Percentiles rank a stretch among this genome's conserved stretches.
Evolutionary conservation across 2,113 vertebrate genomes (phyloP).

Genomic region (Leucosticte australis): DNA sequence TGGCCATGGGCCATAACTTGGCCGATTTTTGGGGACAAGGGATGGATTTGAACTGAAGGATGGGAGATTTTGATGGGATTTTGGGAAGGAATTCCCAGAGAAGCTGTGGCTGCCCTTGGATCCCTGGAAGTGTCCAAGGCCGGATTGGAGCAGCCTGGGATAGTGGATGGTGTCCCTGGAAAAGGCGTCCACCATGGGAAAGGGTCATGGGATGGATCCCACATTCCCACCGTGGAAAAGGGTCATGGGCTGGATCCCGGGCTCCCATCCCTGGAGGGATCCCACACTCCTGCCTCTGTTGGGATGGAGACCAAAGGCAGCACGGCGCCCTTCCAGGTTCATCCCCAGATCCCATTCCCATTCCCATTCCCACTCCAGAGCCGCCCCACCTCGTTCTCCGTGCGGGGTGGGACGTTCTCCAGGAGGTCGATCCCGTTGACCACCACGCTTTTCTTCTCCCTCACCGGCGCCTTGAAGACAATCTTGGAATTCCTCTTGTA

Average conservation of each 20-base stretch:
- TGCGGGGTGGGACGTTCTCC: constrained; percentile 93
- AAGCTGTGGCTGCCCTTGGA: neutral
- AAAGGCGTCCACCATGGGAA: neutral
- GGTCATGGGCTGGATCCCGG: neutral
- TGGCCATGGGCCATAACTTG: fast-evolving
- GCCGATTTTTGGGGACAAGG: neutral
- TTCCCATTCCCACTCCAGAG: fast-evolving
- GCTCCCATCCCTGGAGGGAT: neutral
- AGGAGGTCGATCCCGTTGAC: constrained; percentile 95
- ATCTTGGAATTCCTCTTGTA: constrained; percentile 85
- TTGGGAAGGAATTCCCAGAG: neutral
- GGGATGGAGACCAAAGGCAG: neutral
- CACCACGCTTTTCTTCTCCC: constrained; percentile 90
- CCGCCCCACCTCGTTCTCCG: constrained; percentile 89
- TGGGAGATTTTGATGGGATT: neutral
- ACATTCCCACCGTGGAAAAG: neutral
- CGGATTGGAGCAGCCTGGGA: neutral
- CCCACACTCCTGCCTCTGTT: fast-evolving
- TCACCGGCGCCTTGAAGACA: constrained; percentile 90
- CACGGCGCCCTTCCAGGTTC: fast-evolving
- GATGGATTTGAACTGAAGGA: neutral
- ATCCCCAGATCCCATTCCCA: neutral
- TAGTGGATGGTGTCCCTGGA: neutral
- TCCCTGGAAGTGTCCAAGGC: neutral
- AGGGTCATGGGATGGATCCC: neutral